Conservation (phyloP, 2,113 vertebrate species). For the Cyrtonyx montezumae region DNA sequence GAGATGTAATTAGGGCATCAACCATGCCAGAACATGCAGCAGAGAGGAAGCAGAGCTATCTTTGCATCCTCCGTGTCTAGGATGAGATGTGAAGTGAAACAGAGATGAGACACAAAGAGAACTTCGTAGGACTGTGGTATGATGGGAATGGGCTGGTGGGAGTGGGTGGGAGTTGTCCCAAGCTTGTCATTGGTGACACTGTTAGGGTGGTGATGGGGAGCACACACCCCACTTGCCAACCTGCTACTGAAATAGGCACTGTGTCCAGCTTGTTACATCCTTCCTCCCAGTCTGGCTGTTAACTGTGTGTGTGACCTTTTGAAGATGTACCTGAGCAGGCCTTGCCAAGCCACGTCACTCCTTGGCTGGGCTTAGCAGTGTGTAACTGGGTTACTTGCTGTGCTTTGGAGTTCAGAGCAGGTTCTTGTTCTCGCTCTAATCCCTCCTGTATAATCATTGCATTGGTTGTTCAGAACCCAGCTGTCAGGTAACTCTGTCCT, state of each 20-base stretch:
- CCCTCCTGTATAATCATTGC: neutral
- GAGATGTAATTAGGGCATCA: neutral
- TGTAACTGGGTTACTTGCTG: neutral
- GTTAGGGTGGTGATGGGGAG: neutral
- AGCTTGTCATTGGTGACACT: neutral
- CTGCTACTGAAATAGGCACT: fast-evolving
- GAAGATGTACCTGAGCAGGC: neutral
- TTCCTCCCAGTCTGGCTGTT: neutral
- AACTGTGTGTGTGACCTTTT: fast-evolving
- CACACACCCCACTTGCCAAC: fast-evolving
- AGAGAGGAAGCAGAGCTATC: neutral
- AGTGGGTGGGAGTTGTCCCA: neutral
- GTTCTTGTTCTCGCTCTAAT: neutral
- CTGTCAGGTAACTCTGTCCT: neutral
- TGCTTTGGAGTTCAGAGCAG: neutral
- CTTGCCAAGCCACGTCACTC: fast-evolving
- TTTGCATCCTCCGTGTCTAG: neutral
- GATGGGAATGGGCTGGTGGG: neutral
- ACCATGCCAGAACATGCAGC: neutral
- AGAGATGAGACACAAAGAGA: neutral
- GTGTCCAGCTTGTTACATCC: neutral
- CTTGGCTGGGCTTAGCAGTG: neutral
- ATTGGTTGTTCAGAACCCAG: neutral
- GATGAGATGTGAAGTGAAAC: neutral
- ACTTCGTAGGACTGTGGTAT: neutral